These are phyloP conservation scores for Lanius collurio DNA, from an alignment of 2,113 vertebrate genomes.

Conservation along the genomic window DNA sequence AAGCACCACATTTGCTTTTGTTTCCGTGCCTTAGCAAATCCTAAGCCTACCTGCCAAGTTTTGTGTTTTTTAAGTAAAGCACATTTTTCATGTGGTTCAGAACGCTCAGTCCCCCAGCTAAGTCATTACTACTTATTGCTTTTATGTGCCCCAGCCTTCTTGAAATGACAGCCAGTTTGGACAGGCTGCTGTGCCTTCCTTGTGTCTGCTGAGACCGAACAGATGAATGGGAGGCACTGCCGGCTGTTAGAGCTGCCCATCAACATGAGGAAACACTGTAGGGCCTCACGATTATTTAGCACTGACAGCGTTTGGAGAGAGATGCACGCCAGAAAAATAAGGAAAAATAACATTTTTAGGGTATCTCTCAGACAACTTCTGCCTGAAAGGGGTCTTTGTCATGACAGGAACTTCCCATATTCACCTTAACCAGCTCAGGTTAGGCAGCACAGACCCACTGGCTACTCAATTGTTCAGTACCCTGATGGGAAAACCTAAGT, in stretches of 20 bases:
- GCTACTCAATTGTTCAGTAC: not conserved
- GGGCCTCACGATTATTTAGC: slow-evolving; percentile 24
- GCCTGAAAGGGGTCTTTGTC: not conserved
- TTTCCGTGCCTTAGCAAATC: not conserved
- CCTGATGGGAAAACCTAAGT: not conserved
- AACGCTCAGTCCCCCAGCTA: not conserved
- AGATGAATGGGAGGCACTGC: slow-evolving; percentile 18
- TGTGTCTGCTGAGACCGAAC: not conserved
- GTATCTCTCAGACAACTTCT: not conserved
- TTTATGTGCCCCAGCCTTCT: slow-evolving; percentile 17
- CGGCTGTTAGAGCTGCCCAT: not conserved
- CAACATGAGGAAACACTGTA: not conserved
- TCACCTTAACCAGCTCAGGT: not conserved
- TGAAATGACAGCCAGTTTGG: slow-evolving; percentile 30
- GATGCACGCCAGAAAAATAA: not conserved
- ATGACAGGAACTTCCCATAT: not conserved
- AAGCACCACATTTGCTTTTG: slow-evolving; percentile 31
- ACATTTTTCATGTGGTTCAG: slow-evolving; percentile 27
- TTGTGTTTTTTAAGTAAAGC: not conserved
- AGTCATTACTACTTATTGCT: slow-evolving; percentile 34
- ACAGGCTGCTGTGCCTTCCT: not conserved
- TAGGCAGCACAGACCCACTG: not conserved
- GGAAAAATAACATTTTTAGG: not conserved
- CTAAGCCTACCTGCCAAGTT: slow-evolving; percentile 24
- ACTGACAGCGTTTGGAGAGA: not conserved